Percentiles rank a stretch among this genome's conserved stretches.
These are phyloP conservation scores for Achlya flavicornis DNA, from an alignment of 2,888 invertebrate genomes.

Conservation along the genomic window DNA sequence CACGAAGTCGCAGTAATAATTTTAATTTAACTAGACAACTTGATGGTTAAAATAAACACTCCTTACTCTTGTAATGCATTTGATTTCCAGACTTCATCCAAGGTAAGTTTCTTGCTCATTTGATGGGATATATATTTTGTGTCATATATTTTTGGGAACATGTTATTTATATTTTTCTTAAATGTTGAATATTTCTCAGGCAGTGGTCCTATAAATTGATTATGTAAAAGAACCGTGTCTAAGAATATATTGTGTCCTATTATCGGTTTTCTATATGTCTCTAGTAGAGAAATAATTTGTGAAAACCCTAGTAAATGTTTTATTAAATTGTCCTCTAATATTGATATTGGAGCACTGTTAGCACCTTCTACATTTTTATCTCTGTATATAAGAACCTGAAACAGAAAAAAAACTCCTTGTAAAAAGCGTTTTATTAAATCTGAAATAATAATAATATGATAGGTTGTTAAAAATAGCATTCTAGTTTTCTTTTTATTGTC, in stretches of 20 bases:
- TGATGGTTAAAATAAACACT: conserved; percentile 19
- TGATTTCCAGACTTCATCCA: conserved; percentile 77
- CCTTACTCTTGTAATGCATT: conserved; percentile 80
- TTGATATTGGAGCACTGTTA: conserved; percentile 55
- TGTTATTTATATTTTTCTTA: conserved; percentile 83
- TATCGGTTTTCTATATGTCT: conserved; percentile 86
- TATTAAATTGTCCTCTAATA: conserved; percentile 79
- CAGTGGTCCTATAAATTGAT: conserved; percentile 88
- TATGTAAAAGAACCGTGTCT: conserved; percentile 88
- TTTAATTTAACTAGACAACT: too few species aligned
- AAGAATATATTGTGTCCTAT: conserved; percentile 90
- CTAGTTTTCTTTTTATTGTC: too few species aligned
- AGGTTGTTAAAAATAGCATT: too few species aligned
- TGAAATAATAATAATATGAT: too few species aligned
- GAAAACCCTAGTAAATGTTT: conserved; percentile 86
- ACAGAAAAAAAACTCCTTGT: conserved; percentile 28
- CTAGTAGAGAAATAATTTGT: conserved; percentile 85
- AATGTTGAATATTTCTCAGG: conserved; percentile 86
- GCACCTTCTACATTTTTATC: conserved; percentile 71
- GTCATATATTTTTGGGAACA: conserved; percentile 89
- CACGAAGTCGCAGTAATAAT: too few species aligned
- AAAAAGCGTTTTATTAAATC: neutral
- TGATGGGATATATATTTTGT: conserved; percentile 88
- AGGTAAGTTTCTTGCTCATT: conserved; percentile 70
- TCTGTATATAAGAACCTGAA: conserved; percentile 73